Evolutionary conservation across 2,888 invertebrate genomes (phyloP), one percentile per base, ranked within the genome.

Genomic region (Cerastis rubricosa): DNA sequence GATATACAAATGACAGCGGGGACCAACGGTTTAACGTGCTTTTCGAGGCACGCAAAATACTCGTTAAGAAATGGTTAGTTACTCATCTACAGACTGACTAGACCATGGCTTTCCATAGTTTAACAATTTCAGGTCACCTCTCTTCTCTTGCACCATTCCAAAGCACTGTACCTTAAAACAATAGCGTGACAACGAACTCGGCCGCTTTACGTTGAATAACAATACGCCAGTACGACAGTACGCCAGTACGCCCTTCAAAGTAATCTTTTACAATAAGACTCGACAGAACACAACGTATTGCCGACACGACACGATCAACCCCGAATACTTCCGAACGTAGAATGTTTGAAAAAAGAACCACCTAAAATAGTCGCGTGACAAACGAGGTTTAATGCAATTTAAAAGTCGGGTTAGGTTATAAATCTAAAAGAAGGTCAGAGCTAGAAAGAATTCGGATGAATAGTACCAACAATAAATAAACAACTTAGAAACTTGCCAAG

Each of bases 121-220:
- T 17, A 35, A 25, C 2, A 17, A 29, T 12, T 49, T 14, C 14
- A 40, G 12, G 14, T 29, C 2, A 12, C 19, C 25, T 74, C 57
- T 67, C 40, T 45, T 76, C 29, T 11, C 70, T 84, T 83, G 74
- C 25, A 69, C 85, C 81, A 72, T 70, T n/a, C 57, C n/a, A 71
- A 63, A 83, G 67, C 64, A 40, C 63, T 49, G 75, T 77, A 73
- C 74, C 69, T 67, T 71, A 72, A 75, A 84, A 90, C 89, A 89
- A 89, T 87, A 71, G 87, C 84, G 86, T 89, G 89, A 85, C 89
- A 78, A 80, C 85, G 70, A 85, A 72, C 81, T 78, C 80, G 63
- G 77, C 80, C 84, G 83, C 70, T 85, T 83, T 79, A 79, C 84
- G 78, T 80, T 80, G 76, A 71, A 77, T 83, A 81, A 88, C 89